Conservation (phyloP, 2,797 vertebrate species). For the Cossypha niveicapilla region DNA sequence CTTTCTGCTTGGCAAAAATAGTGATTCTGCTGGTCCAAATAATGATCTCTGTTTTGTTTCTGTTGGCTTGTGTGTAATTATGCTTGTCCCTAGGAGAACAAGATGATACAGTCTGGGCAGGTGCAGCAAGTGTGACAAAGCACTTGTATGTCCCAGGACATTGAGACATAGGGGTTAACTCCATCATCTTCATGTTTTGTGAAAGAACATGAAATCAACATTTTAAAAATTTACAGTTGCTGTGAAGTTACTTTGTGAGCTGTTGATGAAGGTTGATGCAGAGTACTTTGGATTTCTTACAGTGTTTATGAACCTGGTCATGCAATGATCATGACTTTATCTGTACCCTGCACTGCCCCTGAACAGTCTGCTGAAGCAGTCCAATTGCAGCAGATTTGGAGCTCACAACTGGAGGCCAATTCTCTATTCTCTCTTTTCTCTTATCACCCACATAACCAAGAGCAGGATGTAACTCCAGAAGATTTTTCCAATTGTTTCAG, state of each 20-base stretch:
- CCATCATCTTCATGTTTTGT: not conserved
- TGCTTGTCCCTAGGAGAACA: not conserved
- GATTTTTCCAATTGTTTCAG: not conserved
- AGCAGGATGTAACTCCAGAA: not conserved
- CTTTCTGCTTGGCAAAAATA: conserved; percentile 34
- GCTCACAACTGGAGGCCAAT: not conserved
- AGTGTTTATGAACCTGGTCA: not conserved
- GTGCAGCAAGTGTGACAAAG: not conserved
- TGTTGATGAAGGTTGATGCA: not conserved
- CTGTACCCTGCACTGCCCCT: not conserved
- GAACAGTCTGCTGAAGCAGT: not conserved
- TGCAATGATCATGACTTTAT: not conserved
- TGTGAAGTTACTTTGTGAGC: not conserved
- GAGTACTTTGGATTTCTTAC: not conserved
- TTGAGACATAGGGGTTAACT: not conserved
- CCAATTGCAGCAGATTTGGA: not conserved
- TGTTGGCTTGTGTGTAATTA: not conserved
- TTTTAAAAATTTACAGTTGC: not conserved
- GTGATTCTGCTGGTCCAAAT: not conserved
- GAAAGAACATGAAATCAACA: not conserved
- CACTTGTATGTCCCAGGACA: not conserved
- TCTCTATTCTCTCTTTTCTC: not conserved
- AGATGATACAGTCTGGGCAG: not conserved
- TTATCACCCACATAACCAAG: not conserved
- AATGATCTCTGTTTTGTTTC: not conserved